Evolutionary conservation across 2,113 vertebrate species (phyloP), one percentile per base, ranked within the genome.

Genomic region (Lota lota): DNA sequence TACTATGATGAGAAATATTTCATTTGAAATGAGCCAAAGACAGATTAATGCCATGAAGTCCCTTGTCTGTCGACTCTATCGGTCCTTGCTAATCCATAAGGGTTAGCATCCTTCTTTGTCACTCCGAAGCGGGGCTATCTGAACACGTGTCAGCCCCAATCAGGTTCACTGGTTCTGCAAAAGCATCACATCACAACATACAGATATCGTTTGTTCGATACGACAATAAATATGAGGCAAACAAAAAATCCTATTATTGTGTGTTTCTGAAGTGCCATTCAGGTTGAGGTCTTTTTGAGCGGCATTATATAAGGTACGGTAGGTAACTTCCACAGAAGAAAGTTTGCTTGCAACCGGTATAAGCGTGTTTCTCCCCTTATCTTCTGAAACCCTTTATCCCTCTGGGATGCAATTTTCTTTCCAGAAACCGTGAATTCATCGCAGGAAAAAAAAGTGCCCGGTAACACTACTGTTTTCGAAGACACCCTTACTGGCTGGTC

Each of bases 51-150:
- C 72, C 22, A 58, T 3, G 22, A 6, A 66, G 60, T 56, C 19
- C 20, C 10, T 15, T 6, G 5, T 16, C 67, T 62, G 64, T 69
- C 20, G 51, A 50, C 18, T 36, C 47, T 21, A 57, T 67, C 75
- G 61, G 74, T 78, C 79, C 67, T 58, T 63, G 20, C 22, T 75
- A 64, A 74, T 82, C 75, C 65, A 20, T 50, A 61, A 53, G 47
- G 65, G 70, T 68, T 19, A 16, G 40, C 64, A 79, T 88, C 69
- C 74, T 60, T 80, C 78, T 83, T 66, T 72, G 62, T 77, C 76
- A 80, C 15, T 40, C 58, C 64, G 51, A 17, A 69, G 73, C 53
- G 40, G 40, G 12, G 10, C 8, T 12, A 47, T 47, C 40, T 47
- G 10, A 58, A 33, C 56, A 33, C 7, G 28, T 33, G 79, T 81